Evolutionary conservation across 2,888 invertebrate genomes (phyloP).

Genomic region (Conchocele bisecta): DNA sequence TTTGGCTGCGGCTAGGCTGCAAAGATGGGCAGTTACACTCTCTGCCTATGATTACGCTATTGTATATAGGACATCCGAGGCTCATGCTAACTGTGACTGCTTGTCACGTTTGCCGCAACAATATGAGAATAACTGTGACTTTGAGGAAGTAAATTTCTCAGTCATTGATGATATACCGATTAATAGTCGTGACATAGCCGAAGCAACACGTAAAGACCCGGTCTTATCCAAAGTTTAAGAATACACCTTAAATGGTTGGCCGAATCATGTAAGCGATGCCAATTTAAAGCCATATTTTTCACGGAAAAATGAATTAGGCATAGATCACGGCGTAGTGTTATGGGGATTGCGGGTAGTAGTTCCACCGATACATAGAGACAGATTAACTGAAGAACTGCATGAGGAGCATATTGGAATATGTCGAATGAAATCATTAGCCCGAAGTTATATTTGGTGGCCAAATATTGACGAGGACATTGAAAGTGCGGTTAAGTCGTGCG

Average conservation of each 20-base stretch:
- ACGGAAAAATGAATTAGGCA: constrained; percentile 10
- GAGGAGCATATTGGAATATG: constrained; percentile 28
- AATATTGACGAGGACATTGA: constrained; percentile 15
- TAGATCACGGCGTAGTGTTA: constrained; percentile 14
- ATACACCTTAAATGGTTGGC: constrained; percentile 14
- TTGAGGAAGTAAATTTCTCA: neutral
- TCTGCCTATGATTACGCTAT: constrained; percentile 78
- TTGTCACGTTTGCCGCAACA: constrained; percentile 68
- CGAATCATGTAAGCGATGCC: constrained; percentile 13
- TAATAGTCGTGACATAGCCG: neutral
- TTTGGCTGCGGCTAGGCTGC: constrained; percentile 70
- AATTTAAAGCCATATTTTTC: constrained; percentile 13
- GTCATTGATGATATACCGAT: constrained; percentile 8
- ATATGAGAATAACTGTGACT: neutral
- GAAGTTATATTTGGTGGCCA: constrained; percentile 23
- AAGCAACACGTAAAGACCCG: neutral
- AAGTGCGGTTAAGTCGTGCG: constrained; percentile 1
- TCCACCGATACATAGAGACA: constrained; percentile 11
- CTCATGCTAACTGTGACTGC: constrained; percentile 77
- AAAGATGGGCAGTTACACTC: constrained; percentile 72
- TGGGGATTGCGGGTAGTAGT: constrained; percentile 30
- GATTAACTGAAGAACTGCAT: constrained; percentile 9
- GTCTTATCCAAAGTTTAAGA: constrained; percentile 15
- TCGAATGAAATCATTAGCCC: constrained; percentile 18
- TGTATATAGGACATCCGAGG: constrained; percentile 65